phyloP scores from a whole-genome alignment of 2,113 vertebrate genomes.

The Chloebia gouldiae region DNA sequence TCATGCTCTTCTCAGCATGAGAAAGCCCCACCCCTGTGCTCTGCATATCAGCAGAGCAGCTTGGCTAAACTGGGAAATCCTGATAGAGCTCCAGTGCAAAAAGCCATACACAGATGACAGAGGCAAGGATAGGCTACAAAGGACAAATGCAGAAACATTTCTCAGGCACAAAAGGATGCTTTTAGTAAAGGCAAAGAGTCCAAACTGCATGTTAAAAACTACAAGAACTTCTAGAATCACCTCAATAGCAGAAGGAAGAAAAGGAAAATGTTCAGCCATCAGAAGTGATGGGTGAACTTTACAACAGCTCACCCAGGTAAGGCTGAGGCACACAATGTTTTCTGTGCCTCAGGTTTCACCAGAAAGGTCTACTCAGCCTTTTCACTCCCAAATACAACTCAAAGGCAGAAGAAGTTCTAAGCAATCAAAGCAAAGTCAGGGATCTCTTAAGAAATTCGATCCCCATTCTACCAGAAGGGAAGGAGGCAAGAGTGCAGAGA shows the following conservation, averaged over 20 bases:
- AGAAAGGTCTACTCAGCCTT: neutral
- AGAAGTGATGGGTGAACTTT: neutral
- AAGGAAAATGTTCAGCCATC: neutral
- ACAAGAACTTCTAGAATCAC: neutral
- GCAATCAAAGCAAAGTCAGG: neutral
- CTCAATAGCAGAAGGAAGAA: neutral
- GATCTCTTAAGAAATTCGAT: neutral
- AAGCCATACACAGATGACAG: rapidly evolving
- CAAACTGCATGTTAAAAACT: neutral
- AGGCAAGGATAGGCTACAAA: neutral
- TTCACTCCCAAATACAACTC: neutral
- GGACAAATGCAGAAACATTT: rapidly evolving
- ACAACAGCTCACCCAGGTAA: neutral
- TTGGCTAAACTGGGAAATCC: neutral
- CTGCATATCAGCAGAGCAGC: neutral
- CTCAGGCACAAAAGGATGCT: neutral
- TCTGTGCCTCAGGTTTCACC: neutral
- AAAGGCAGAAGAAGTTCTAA: neutral
- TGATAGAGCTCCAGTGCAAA: neutral
- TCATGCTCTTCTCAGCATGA: neutral
- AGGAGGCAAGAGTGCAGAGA: neutral
- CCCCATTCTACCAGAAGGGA: neutral
- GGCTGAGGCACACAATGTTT: neutral
- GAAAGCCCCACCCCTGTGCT: neutral
- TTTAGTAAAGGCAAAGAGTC: neutral